These are phyloP conservation scores for Pseudoatta argentina DNA, from an alignment of 1,140 invertebrate genomes.

Conservation along the genomic window DNA sequence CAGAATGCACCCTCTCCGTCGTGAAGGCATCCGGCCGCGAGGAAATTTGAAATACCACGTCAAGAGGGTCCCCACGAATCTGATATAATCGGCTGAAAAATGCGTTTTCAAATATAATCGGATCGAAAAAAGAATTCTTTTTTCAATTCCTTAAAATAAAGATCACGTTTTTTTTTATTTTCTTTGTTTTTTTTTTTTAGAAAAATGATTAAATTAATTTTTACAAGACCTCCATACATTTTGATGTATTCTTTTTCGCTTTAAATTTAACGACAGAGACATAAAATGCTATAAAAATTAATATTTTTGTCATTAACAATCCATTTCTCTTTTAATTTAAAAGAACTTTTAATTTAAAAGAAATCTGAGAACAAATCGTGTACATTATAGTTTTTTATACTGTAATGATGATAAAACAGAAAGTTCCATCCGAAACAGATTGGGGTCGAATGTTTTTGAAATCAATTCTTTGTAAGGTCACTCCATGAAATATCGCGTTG, in stretches of 20 bases:
- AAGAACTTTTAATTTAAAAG: background rate
- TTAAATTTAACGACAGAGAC: background rate
- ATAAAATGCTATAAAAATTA: background rate
- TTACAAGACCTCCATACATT: background rate
- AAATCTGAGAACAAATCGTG: background rate
- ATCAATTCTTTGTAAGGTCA: constrained; percentile 1
- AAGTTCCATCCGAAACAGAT: background rate
- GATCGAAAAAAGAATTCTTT: background rate
- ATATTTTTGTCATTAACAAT: background rate
- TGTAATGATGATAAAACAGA: background rate
- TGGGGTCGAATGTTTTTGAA: background rate
- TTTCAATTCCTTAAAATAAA: background rate
- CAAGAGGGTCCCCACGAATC: constrained; percentile 42
- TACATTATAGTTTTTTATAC: background rate
- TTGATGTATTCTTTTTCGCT: background rate
- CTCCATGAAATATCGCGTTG: constrained; percentile 26
- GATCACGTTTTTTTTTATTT: background rate
- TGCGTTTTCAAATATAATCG: constrained; percentile 32
- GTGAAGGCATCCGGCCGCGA: constrained; percentile 49
- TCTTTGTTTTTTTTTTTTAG: too few relatives aligned
- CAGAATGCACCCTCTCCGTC: constrained; percentile 23
- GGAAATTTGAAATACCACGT: constrained; percentile 53
- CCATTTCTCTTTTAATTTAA: background rate
- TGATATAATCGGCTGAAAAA: constrained; percentile 63
- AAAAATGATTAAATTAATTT: constrained; percentile 8